phyloP scores from a whole-genome alignment of 2,797 vertebrate species.

The Aphelocoma californica region DNA sequence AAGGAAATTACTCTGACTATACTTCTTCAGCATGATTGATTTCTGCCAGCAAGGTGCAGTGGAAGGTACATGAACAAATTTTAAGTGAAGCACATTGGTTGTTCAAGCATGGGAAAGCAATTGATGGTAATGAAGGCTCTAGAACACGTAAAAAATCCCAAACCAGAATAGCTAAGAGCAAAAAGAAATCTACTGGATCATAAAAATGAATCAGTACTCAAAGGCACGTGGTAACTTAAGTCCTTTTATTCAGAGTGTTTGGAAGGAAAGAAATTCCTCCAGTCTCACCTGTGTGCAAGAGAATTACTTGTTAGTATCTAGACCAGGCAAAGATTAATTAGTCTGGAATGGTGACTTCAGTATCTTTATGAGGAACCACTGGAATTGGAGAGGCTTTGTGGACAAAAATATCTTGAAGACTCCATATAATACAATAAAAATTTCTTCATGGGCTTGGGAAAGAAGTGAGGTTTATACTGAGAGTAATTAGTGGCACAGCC shows the following conservation, averaged over 20 bases:
- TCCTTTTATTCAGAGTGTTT: background rate
- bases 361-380: background rate
- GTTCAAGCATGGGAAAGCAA: background rate
- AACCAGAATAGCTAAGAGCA: background rate
- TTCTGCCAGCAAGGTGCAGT: background rate
- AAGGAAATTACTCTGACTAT: background rate
- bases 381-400: background rate
- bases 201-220: background rate
- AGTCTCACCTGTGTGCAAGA: background rate
- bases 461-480: background rate
- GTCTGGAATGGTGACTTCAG: background rate
- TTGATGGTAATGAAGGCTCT: background rate
- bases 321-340: background rate
- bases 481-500: background rate
- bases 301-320: background rate
- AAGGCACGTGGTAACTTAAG: background rate
- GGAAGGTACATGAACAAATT: background rate
- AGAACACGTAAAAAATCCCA: background rate
- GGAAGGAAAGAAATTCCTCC: background rate
- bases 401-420: background rate
- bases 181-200: background rate
- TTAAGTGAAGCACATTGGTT: background rate
- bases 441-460: background rate
- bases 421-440: background rate
- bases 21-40: background rate